phyloP scores from a whole-genome alignment of 2,113 vertebrate genomes.

The Ciconia stormi region DNA sequence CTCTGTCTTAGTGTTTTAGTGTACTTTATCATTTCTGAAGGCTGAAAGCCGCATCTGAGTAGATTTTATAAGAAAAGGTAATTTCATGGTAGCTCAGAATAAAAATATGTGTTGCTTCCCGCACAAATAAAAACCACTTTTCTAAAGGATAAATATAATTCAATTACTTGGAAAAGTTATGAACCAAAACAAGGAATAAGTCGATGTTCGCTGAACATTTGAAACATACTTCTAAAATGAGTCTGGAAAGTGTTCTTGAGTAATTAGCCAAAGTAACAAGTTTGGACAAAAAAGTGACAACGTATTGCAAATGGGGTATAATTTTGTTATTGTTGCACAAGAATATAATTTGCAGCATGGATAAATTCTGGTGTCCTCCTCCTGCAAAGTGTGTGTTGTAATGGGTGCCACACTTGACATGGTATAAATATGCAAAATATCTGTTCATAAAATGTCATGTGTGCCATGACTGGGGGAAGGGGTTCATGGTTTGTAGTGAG shows the following conservation, averaged over 20 bases:
- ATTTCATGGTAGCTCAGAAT: not conserved
- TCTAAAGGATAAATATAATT: not conserved
- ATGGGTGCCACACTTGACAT: too few species aligned
- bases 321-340: not conserved
- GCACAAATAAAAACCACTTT: not conserved
- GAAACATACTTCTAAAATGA: not conserved
- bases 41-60: not conserved
- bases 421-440: not conserved
- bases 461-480: not conserved
- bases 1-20: not conserved
- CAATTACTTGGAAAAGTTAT: not conserved
- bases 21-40: not conserved
- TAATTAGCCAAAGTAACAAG: not conserved
- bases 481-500: fast-evolving
- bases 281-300: not conserved
- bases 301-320: not conserved
- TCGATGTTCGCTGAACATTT: not conserved
- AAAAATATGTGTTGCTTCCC: not conserved
- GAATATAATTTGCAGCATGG: not conserved
- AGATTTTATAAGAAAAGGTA: not conserved
- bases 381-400: not conserved
- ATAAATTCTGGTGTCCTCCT: not conserved
- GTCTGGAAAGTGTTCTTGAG: not conserved
- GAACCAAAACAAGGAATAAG: not conserved
- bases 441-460: fast-evolving